Evolutionary conservation across 92 coral and sea anemone species (phyloP).

Genomic region (Parazoanthus atlanticus): DNA sequence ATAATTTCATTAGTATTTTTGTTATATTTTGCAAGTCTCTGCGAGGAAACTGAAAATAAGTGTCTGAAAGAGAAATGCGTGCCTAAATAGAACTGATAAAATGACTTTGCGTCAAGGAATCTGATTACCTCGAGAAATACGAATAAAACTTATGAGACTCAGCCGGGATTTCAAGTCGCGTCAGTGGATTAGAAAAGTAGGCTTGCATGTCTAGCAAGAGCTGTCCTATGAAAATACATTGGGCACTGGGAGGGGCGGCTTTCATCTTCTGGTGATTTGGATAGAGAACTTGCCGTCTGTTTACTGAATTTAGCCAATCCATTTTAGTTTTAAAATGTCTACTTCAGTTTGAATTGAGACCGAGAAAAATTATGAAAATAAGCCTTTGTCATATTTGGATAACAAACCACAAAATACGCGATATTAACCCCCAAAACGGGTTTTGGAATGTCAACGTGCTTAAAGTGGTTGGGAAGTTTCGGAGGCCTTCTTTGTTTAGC

Average conservation of each 20-base stretch:
- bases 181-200: constrained; percentile 19
- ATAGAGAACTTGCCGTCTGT: neutral
- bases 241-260: neutral
- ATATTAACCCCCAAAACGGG: constrained; percentile 9
- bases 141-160: constrained; percentile 22
- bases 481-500: neutral
- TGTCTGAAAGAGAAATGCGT: neutral
- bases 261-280: neutral
- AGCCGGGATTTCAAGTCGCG: constrained; percentile 36
- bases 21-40: neutral
- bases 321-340: neutral
- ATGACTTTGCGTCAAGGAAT: neutral
- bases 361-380: neutral
- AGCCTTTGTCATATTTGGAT: constrained; percentile 1
- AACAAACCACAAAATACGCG: neutral
- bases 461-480: neutral
- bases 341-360: constrained; percentile 1
- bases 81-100: neutral
- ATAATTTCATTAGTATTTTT: neutral
- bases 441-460: neutral
- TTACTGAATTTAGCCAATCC: neutral
- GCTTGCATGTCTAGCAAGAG: neutral
- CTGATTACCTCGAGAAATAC: constrained; percentile 33
- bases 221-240: neutral
- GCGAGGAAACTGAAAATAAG: neutral